Evolutionary conservation across 2,797 vertebrate genomes (phyloP).

Genomic region (Potorous gilbertii): DNA sequence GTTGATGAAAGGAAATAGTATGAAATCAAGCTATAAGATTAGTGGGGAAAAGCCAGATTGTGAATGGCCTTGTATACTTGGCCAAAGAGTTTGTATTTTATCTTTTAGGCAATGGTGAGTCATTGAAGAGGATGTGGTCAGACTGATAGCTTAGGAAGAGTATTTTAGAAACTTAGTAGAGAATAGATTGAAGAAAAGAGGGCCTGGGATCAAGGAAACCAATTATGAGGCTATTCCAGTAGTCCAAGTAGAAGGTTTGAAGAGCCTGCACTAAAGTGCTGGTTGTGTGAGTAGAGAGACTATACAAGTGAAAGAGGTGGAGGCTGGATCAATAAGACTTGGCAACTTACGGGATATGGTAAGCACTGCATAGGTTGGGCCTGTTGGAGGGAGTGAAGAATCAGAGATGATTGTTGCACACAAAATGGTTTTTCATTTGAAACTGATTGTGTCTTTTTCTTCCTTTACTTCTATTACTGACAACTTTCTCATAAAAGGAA

Average conservation of each 20-base stretch:
- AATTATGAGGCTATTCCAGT: too few relatives aligned
- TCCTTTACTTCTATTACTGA: not conserved
- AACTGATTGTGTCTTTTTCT: not conserved
- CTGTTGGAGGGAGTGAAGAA: not conserved
- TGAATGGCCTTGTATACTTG: too few relatives aligned
- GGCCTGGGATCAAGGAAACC: too few relatives aligned
- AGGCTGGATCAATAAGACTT: not conserved
- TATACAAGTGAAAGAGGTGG: not conserved
- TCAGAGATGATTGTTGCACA: not conserved
- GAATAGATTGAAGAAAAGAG: not conserved
- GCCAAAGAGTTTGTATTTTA: not conserved
- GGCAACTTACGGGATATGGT: not conserved
- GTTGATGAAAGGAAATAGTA: not conserved
- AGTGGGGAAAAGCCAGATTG: not conserved
- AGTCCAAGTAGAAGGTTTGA: not conserved
- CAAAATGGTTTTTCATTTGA: not conserved
- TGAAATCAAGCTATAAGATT: not conserved
- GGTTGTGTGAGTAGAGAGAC: not conserved
- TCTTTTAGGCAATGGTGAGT: too few relatives aligned
- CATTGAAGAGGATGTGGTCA: not conserved
- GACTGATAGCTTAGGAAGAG: not conserved
- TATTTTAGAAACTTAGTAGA: not conserved
- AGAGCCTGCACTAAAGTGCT: not conserved
- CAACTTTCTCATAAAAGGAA: not conserved
- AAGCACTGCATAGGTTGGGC: not conserved